Base-by-base conservation (phyloP, 2,113 vertebrate genomes). In the Sorex fumeus region DNA sequence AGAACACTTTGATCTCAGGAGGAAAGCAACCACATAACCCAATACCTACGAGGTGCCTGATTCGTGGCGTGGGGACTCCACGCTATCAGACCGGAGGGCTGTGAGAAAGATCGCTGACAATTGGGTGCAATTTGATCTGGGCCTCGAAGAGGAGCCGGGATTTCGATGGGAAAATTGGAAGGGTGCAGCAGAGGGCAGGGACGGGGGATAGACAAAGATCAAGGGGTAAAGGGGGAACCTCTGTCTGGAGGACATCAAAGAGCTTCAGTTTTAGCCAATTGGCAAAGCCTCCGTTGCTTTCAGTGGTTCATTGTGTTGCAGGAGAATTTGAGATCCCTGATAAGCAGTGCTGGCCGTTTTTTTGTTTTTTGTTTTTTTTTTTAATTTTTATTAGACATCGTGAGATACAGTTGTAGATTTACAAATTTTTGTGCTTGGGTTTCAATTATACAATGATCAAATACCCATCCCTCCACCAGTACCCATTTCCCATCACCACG, bases 201-300 rank as follows among this genome's bases (percentile, higher is more conserved):
- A 2, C 10, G 90, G 18, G 36, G 67, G 0, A 0, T 2, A 66
- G 66, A 95, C 83, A 94, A 90, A 95, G 76, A 9, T 0, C 0
- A 6, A 67, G 30, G 23, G 64, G 47, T 1, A 28, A 72, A 50
- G 45, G 84, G 45, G 11, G 12, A 60, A 60, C 62, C 76, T 11
- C 32, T 16, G 4, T 16, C 82, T 25, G 71, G 50, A 9, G 28
- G 70, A 92, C 92, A 87, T 96, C 95, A 93, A 93, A 95, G 92
- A 64, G 80, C 30, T 88, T 36, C 50, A 5, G 74, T 74, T 83
- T 75, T 71, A 60, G 40, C 53, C 45, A 75, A 64, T 76, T 87
- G 93, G 84, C 45, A 30, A 71, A 78, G 19, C 43, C 32, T 80
- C 77, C 8, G 0, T 15, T 9, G 70, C 47, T 82, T 15, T 94